Base-by-base conservation (phyloP, 2,797 vertebrate genomes). In the Hyperoplus lanceolatus region DNA sequence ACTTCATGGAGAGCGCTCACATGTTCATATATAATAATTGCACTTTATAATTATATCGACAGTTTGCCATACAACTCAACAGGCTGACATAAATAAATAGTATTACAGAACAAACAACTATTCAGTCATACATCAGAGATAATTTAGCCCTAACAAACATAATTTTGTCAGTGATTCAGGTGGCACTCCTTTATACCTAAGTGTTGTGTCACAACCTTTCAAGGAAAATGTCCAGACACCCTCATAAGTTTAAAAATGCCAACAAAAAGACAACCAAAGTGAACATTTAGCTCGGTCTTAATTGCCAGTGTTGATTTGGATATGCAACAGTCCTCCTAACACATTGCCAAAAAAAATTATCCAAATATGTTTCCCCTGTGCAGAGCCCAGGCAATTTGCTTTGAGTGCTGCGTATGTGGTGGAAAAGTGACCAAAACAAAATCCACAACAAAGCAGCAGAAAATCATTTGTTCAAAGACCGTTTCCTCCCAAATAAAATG, bases 21-120 rank as follows among this genome's bases (percentile, higher is more conserved):
- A 86, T 92, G 81, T 90, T 87, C 85, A 90, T 92, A 86, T 93
- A 92, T 91, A 91, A 93, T 95, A 96, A 96, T 95, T 95, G 94
- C 94, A 96, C 94, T 96, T 95, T 87, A 93, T 93, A 94, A 93
- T 93, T 82, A 90, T 94, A 89, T 87, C 94, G 92, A 93, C 89
- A 85, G 82, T 88, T 90, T 92, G 82, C 77, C 84, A 81, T 89
- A 86, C 82, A 87, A 87, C 77, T 89, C 88, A 83, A 89, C 83
- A 82, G 86, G 81, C 81, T 46, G 61, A 89, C 85, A 80, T 87
- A 93, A 94, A 93, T 94, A 94, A 93, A 92, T 90, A 90, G 75
- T 76, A 80, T 88, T 59, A 90, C 81, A 84, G 79, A 92, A 87
- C 84, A 73, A 72, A 81, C 73, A 87, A 73, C 83, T 82, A 87